A percentile compares a stretch with the other conserved stretches of the same genome.
These are phyloP conservation scores for Nipponia nippon DNA, from an alignment of 2,113 vertebrate species.

Conservation along the genomic window DNA sequence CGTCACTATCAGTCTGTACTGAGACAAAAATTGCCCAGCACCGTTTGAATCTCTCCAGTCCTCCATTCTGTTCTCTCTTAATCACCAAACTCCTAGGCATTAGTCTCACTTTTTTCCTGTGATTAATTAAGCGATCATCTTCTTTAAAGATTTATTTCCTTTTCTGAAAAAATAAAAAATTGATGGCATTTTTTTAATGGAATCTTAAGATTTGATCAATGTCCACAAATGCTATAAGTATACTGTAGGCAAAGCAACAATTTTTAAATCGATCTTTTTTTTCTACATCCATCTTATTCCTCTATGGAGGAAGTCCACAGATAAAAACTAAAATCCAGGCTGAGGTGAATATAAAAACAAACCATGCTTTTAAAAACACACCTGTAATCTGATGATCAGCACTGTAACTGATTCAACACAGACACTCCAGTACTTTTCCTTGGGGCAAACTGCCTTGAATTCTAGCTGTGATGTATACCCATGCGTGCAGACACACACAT, in stretches of 20 bases:
- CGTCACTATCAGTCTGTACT: background rate
- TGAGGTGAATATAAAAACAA: background rate
- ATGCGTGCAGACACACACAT: accelerated
- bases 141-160: conserved; percentile 70
- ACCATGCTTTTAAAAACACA: background rate
- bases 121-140: conserved; percentile 69
- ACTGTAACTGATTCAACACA: background rate
- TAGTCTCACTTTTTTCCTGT: conserved; percentile 45
- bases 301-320: background rate
- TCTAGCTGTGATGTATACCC: background rate
- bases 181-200: conserved; percentile 58
- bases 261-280: conserved; percentile 34
- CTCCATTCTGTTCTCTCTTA: conserved; percentile 21
- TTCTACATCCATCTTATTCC: background rate
- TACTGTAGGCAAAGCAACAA: conserved; percentile 41
- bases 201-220: conserved; percentile 66
- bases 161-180: conserved; percentile 48
- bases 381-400: background rate
- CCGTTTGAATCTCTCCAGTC: background rate
- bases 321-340: background rate
- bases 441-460: background rate
- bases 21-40: background rate
- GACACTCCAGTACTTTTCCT: background rate
- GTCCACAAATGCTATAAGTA: conserved; percentile 20
- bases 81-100: conserved; percentile 33